Percentiles rank a stretch among this genome's conserved stretches.
Conservation (phyloP, 2,797 vertebrate genomes). For the Sciurus carolinensis region DNA sequence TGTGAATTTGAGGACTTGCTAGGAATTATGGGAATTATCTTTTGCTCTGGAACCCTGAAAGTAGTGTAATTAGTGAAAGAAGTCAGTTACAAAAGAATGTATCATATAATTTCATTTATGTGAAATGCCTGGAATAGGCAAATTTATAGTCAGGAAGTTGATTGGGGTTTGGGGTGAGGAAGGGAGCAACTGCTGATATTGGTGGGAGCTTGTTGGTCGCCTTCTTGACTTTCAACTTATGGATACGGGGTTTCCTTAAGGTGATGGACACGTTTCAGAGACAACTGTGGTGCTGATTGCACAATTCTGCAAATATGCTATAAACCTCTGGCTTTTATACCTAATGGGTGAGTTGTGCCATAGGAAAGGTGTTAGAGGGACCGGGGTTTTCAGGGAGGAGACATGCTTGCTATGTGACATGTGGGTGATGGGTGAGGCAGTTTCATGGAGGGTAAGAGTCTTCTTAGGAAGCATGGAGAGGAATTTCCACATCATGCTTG, state of each 20-base stretch:
- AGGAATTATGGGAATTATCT: neutral
- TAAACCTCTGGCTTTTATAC: neutral
- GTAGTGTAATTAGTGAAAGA: neutral
- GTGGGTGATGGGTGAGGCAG: neutral
- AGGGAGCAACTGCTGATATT: neutral
- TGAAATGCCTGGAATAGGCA: neutral
- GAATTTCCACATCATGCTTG: neutral
- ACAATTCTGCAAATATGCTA: neutral
- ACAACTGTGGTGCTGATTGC: neutral
- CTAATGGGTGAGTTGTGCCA: neutral
- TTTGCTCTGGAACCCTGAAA: neutral
- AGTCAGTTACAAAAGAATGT: neutral
- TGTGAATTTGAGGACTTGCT: neutral
- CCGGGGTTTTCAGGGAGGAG: neutral
- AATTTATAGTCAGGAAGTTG: neutral
- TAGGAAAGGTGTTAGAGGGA: neutral
- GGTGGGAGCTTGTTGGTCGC: too few species aligned
- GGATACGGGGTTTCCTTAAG: neutral
- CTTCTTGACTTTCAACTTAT: too few species aligned
- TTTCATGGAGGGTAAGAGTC: neutral
- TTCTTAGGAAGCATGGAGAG: neutral
- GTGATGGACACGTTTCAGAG: neutral
- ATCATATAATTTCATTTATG: neutral
- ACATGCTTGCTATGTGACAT: neutral
- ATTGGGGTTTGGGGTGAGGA: neutral